Percentiles rank a stretch among this genome's conserved stretches.
phyloP scores from a whole-genome alignment of 2,113 vertebrate genomes.

The Trinectes maculatus region DNA sequence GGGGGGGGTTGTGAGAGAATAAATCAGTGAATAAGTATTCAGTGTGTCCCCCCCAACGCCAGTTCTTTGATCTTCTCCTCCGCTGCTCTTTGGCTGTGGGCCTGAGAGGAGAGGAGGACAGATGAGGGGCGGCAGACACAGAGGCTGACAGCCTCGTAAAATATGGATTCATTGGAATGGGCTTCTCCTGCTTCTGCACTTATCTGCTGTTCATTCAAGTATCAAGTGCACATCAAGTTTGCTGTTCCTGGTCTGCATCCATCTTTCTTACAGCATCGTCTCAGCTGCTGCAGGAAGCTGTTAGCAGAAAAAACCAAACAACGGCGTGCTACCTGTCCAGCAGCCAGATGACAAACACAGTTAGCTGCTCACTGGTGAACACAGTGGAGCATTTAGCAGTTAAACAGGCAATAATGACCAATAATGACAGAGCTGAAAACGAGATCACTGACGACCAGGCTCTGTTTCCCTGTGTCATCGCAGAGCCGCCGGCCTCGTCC shows the following conservation, averaged over 20 bases:
- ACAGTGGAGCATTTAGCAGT: neutral
- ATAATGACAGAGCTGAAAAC: too few species aligned
- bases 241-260: slow-evolving; percentile 1
- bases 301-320: neutral
- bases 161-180: slow-evolving; percentile 61
- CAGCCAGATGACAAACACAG: neutral
- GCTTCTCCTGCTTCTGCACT: slow-evolving; percentile 27
- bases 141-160: slow-evolving; percentile 56
- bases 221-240: too few species aligned
- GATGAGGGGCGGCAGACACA: slow-evolving; percentile 18
- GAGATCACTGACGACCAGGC: too few species aligned
- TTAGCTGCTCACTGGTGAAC: neutral
- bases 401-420: too few species aligned
- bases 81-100: slow-evolving; percentile 21
- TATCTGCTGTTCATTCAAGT: slow-evolving; percentile 46
- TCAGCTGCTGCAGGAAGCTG: neutral
- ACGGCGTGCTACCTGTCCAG: neutral
- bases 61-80: slow-evolving; percentile 62
- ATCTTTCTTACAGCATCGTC: neutral
- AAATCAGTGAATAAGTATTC: too few species aligned
- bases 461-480: slow-evolving; percentile 33
- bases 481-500: slow-evolving; percentile 56
- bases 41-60: slow-evolving; percentile 16
- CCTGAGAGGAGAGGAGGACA: slow-evolving; percentile 26
- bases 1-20: too few species aligned